Conservation (phyloP, 2,888 invertebrate species). For the Mythimna loreyi region DNA sequence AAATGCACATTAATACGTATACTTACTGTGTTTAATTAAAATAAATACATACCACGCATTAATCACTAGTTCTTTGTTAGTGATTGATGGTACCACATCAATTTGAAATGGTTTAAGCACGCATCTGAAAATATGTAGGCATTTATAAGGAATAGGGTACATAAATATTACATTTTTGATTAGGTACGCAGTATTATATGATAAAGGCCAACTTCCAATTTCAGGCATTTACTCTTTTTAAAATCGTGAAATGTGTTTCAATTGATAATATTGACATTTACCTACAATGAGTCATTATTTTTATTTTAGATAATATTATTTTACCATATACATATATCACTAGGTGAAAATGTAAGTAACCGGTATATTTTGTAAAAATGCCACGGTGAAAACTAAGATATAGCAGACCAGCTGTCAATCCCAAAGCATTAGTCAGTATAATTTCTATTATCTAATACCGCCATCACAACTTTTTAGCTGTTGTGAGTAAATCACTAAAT, state of each 20-base stretch:
- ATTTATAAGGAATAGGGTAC: neutral
- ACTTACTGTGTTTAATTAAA: slow-evolving; percentile 28
- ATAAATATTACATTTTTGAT: slow-evolving; percentile 7
- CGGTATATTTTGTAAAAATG: neutral
- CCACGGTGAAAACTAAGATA: neutral
- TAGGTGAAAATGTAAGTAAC: neutral
- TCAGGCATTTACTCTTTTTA: neutral
- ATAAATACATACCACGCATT: neutral
- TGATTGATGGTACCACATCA: too few relatives aligned
- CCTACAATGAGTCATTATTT: too few relatives aligned
- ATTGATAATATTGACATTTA: too few relatives aligned
- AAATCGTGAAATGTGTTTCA: too few relatives aligned
- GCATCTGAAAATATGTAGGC: slow-evolving; percentile 16
- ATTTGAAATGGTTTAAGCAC: slow-evolving; percentile 1
- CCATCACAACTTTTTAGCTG: too few relatives aligned
- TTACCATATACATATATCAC: too few relatives aligned
- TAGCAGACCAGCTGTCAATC: neutral
- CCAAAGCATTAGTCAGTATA: neutral
- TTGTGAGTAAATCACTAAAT: too few relatives aligned
- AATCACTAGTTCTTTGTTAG: too few relatives aligned
- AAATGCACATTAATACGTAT: slow-evolving; percentile 37
- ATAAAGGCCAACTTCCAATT: neutral
- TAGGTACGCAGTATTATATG: neutral
- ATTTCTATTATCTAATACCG: too few relatives aligned
- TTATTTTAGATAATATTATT: too few relatives aligned